Percentiles rank a stretch among this genome's conserved stretches.
Evolutionary conservation across 2,888 invertebrate genomes (phyloP).

Genomic region (Lumbricus terrestris): DNA sequence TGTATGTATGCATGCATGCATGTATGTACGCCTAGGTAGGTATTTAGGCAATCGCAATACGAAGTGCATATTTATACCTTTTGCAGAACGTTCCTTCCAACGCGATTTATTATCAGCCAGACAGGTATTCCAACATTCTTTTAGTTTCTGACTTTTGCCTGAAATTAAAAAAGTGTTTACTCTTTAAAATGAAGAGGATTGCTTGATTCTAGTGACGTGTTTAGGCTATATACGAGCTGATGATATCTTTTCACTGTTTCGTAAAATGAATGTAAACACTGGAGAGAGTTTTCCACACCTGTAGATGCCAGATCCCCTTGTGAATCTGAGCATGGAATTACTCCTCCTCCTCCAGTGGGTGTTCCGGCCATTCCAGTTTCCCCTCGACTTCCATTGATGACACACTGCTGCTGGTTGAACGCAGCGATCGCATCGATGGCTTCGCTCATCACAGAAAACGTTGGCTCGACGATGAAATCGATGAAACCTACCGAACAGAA

Average conservation of each 20-base stretch:
- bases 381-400: not conserved
- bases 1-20: no score
- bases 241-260: no score
- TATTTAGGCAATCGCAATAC: not conserved
- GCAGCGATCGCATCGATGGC: slow-evolving; percentile 76
- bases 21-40: no score
- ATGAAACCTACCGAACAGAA: slow-evolving; percentile 72
- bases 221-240: no score
- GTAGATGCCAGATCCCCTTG: not conserved
- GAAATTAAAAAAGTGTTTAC: not conserved
- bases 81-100: slow-evolving; percentile 25
- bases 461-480: slow-evolving; percentile 94
- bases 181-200: not conserved
- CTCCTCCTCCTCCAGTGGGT: slow-evolving; percentile 13
- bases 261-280: not conserved
- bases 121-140: slow-evolving; percentile 65
- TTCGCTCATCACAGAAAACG: slow-evolving; percentile 87
- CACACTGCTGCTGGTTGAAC: slow-evolving; percentile 14
- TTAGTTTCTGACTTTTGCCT: slow-evolving; percentile 58
- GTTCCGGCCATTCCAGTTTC: not conserved
- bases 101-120: slow-evolving; percentile 22
- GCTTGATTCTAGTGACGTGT: not conserved
- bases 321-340: not conserved
- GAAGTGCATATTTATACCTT: not conserved
- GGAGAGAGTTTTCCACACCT: not conserved